A percentile compares a stretch with the other conserved stretches of the same genome.
phyloP scores from a whole-genome alignment of 2,797 vertebrate genomes.

The Anguilla marmorata region DNA sequence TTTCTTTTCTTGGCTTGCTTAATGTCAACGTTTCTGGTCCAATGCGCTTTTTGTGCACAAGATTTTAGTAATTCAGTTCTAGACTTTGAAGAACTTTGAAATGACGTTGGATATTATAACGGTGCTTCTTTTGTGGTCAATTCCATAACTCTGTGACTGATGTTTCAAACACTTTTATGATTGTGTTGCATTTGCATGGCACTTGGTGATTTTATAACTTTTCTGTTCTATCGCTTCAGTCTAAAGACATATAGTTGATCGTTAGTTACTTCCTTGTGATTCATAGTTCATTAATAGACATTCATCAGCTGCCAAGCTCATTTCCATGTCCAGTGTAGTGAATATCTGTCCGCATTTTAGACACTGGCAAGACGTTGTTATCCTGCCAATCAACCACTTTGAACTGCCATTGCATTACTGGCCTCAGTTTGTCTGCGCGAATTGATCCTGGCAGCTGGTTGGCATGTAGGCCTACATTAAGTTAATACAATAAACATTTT shows the following conservation, averaged over 20 bases:
- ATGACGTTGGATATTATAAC: not conserved
- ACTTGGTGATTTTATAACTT: not conserved
- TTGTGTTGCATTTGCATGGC: not conserved
- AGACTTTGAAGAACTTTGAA: not conserved
- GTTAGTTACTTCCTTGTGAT: not conserved
- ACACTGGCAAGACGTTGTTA: not conserved
- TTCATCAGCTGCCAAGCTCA: not conserved
- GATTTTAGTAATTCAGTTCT: not conserved
- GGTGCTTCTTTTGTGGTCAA: not conserved
- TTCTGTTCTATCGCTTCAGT: not conserved
- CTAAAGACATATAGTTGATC: not conserved
- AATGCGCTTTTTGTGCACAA: not conserved
- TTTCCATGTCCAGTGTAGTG: not conserved
- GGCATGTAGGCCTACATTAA: not conserved
- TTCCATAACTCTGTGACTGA: not conserved
- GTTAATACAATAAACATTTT: not conserved
- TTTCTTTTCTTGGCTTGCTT: conserved; percentile 13
- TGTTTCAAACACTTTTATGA: not conserved
- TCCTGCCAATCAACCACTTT: not conserved
- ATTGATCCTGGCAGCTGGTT: not conserved
- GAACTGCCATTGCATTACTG: not conserved
- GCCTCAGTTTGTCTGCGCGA: not conserved
- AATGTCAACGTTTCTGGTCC: not conserved
- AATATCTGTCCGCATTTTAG: not conserved
- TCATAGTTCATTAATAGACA: not conserved